These are phyloP conservation scores for Vombatus ursinus DNA, from an alignment of 2,113 vertebrate genomes.

Conservation along the genomic window DNA sequence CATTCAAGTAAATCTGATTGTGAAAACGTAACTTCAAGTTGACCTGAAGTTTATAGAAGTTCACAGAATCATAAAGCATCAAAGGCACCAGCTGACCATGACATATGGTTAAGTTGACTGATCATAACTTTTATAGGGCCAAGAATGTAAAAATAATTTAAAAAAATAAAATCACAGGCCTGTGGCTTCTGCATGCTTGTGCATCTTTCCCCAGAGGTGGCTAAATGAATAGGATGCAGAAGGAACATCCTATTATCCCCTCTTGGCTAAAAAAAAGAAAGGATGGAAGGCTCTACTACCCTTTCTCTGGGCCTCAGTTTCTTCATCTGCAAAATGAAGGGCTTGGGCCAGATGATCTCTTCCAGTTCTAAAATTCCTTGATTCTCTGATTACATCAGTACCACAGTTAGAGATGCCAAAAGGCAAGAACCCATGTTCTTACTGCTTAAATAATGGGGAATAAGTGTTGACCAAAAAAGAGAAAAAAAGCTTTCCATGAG, in stretches of 20 bases:
- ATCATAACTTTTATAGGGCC: slow-evolving; percentile 4
- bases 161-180: slow-evolving; percentile 8
- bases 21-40: slow-evolving; percentile 43
- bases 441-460: slow-evolving; percentile 50
- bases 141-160: slow-evolving; percentile 26
- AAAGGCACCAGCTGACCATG: background rate
- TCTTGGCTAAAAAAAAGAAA: slow-evolving; percentile 36
- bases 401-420: slow-evolving; percentile 40
- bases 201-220: slow-evolving; percentile 24
- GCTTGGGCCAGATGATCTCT: slow-evolving; percentile 16
- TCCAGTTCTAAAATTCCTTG: slow-evolving; percentile 31
- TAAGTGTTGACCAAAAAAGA: background rate
- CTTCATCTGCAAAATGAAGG: slow-evolving; percentile 20
- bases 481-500: slow-evolving; percentile 47
- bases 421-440: slow-evolving; percentile 49
- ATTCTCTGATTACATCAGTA: slow-evolving; percentile 33
- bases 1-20: background rate
- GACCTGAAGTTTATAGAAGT: background rate
- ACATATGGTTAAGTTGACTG: slow-evolving; percentile 36
- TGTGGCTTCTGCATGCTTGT: slow-evolving; percentile 6
- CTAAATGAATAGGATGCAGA: slow-evolving; percentile 28
- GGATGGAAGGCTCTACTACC: background rate
- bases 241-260: background rate
- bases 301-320: slow-evolving; percentile 4
- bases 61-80: background rate